Percentiles rank a stretch among this genome's conserved stretches.
These are phyloP conservation scores for Anabacerthia variegaticeps DNA, from an alignment of 2,797 vertebrate genomes.

Conservation along the genomic window DNA sequence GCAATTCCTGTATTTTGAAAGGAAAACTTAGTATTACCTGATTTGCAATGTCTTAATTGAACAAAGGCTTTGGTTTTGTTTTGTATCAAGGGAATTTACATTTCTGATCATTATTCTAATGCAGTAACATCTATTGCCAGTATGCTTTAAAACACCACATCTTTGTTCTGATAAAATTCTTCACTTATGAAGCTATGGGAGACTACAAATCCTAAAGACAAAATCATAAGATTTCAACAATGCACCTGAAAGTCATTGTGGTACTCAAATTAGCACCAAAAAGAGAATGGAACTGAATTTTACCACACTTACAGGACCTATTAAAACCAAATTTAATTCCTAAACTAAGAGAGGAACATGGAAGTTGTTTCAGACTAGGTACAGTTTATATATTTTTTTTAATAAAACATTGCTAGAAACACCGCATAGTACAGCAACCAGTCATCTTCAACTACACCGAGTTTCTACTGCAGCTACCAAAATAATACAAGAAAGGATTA, in stretches of 20 bases:
- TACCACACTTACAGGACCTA: not conserved
- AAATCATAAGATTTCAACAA: not conserved
- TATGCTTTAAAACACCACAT: not conserved
- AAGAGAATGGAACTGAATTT: not conserved
- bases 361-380: not conserved
- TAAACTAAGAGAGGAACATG: not conserved
- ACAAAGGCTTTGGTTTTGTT: not conserved
- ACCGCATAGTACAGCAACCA: not conserved
- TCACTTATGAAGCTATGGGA: not conserved
- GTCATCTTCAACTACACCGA: not conserved
- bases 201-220: not conserved
- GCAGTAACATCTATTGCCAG: not conserved
- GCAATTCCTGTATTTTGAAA: not conserved
- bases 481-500: not conserved
- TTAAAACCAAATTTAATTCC: not conserved
- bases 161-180: not conserved
- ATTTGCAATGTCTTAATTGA: not conserved
- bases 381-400: not conserved
- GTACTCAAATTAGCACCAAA: not conserved
- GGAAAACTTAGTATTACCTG: not conserved
- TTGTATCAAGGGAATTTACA: not conserved
- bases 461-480: not conserved
- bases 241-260: not conserved
- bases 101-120: not conserved
- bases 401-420: not conserved